Evolutionary conservation across 2,888 invertebrate species (phyloP).

Genomic region (Diloba caeruleocephala): DNA sequence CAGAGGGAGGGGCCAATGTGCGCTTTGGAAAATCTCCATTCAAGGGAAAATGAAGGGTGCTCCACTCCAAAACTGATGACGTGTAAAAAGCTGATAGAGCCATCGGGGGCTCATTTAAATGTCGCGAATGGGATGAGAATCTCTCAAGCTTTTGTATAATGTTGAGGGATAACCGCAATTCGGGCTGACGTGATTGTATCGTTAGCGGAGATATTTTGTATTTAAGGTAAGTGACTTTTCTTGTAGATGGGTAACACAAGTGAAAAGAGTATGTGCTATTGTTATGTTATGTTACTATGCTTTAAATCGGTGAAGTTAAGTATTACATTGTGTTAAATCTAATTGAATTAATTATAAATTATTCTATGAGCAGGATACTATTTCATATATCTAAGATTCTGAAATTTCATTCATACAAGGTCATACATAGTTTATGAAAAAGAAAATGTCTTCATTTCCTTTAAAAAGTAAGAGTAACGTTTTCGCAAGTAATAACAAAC

Average conservation of each 20-base stretch:
- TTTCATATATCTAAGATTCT: no score
- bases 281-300: no score
- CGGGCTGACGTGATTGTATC: constrained; percentile 40
- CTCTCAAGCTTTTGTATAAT: constrained; percentile 66
- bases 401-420: no score
- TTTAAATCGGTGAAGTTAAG: no score
- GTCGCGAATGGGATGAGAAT: constrained; percentile 72
- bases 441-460: no score
- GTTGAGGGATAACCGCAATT: constrained; percentile 47
- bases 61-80: constrained; percentile 81
- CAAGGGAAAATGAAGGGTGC: constrained; percentile 78
- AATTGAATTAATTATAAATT: no score
- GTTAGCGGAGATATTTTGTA: constrained; percentile 33
- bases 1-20: constrained; percentile 58
- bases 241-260: no score
- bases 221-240: constrained; percentile 10
- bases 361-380: no score
- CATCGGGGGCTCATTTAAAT: constrained; percentile 81
- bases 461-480: constrained; percentile 6
- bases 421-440: no score
- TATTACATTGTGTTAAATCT: no score
- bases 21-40: constrained; percentile 75
- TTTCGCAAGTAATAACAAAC: constrained; percentile 32
- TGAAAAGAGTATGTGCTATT: constrained; percentile 8
- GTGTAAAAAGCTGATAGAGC: constrained; percentile 83